These are phyloP conservation scores for Protosalanx chinensis DNA, from an alignment of 2,797 vertebrate species.

Conservation along the genomic window DNA sequence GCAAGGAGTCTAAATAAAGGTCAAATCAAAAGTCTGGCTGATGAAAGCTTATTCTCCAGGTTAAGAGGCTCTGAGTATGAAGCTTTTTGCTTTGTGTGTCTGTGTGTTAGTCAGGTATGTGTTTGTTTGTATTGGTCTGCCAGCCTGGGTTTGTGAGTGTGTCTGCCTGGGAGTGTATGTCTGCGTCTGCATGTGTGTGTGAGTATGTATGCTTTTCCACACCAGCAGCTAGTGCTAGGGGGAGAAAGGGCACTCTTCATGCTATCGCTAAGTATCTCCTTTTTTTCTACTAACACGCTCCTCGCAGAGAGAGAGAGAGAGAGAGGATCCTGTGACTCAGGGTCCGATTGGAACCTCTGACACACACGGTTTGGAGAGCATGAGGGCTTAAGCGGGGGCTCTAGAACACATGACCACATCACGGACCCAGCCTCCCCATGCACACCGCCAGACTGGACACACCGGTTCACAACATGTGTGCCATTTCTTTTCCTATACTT, in stretches of 20 bases:
- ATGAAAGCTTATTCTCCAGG: too few relatives aligned
- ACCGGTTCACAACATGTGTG: too few relatives aligned
- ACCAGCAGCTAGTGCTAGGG: not conserved
- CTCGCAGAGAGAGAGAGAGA: not conserved
- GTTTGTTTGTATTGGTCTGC: not conserved
- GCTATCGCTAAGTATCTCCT: constrained; percentile 34
- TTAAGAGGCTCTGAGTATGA: too few relatives aligned
- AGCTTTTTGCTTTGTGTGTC: not conserved
- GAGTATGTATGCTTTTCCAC: not conserved
- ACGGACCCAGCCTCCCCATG: too few relatives aligned
- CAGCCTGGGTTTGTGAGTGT: not conserved
- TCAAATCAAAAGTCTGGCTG: too few relatives aligned
- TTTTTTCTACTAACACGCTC: constrained; percentile 21
- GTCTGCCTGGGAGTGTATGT: not conserved
- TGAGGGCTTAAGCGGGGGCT: too few relatives aligned
- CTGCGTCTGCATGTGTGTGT: not conserved
- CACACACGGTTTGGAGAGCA: constrained; percentile 20
- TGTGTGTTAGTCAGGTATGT: not conserved
- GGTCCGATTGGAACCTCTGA: constrained; percentile 22
- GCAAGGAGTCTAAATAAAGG: too few relatives aligned
- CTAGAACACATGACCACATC: too few relatives aligned
- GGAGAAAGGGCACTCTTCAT: not conserved
- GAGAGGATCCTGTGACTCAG: constrained; percentile 33
- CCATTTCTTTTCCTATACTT: too few relatives aligned
- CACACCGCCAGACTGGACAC: too few relatives aligned